Percentiles rank a stretch among this genome's conserved stretches.
phyloP scores from a whole-genome alignment of 2,888 invertebrate genomes.

The Venusia cambrica region DNA sequence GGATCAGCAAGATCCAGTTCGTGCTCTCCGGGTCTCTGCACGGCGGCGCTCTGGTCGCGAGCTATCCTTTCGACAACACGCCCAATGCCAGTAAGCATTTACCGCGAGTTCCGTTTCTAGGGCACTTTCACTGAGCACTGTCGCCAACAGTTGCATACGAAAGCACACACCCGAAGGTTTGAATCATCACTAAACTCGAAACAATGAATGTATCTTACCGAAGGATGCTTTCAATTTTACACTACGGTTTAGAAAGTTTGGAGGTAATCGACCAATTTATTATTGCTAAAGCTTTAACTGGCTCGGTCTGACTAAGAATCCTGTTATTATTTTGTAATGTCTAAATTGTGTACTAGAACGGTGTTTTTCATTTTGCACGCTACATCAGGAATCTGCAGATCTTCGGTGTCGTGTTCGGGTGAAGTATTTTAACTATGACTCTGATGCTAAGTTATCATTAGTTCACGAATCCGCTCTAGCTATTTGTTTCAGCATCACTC shows the following conservation, averaged over 20 bases:
- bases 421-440: too few relatives aligned
- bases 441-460: too few relatives aligned
- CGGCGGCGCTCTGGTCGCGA: constrained; percentile 97
- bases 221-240: constrained; percentile 14
- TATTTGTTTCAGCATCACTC: too few relatives aligned
- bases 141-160: constrained; percentile 23
- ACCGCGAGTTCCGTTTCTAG: constrained; percentile 24
- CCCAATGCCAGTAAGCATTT: constrained; percentile 91
- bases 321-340: too few relatives aligned
- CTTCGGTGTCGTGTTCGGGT: constrained; percentile 87
- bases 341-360: neutral
- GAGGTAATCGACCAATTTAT: constrained; percentile 12
- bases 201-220: constrained; percentile 14
- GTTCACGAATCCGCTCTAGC: too few relatives aligned
- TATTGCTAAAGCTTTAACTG: constrained; percentile 3
- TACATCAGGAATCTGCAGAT: constrained; percentile 85
- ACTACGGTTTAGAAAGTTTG: constrained; percentile 12
- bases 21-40: constrained; percentile 96
- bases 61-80: constrained; percentile 98
- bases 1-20: constrained; percentile 96
- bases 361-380: constrained; percentile 55
- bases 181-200: constrained; percentile 15
- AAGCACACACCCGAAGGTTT: constrained; percentile 17
- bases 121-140: constrained; percentile 32
- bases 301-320: neutral